phyloP scores from a whole-genome alignment of 2,888 invertebrate species.

The Sepioteuthis lessoniana region DNA sequence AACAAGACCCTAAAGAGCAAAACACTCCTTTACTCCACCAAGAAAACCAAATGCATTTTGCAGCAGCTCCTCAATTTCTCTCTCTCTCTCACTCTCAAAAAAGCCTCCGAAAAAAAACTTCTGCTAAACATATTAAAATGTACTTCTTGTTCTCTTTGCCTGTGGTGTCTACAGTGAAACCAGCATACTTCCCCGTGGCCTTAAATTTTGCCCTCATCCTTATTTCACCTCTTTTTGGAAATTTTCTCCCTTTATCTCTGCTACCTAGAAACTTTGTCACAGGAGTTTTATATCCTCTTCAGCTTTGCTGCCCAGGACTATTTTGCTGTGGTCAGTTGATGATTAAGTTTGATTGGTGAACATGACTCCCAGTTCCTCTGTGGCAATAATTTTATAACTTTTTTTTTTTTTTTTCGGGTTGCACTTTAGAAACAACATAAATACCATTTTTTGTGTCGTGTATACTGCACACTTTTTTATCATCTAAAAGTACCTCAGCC shows the following conservation, averaged over 20 bases:
- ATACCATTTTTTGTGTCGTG: no score
- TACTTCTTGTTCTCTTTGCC: background rate
- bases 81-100: no score
- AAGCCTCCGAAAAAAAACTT: background rate
- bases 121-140: background rate
- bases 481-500: no score
- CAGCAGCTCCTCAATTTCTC: background rate
- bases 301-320: background rate
- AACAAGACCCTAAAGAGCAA: constrained; percentile 8
- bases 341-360: background rate
- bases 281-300: background rate
- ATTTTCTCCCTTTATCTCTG: background rate
- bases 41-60: background rate
- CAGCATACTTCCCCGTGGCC: background rate
- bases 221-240: background rate
- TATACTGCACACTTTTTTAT: no score
- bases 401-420: no score
- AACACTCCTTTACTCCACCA: background rate
- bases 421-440: no score
- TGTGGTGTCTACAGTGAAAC: background rate
- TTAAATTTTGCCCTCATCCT: background rate
- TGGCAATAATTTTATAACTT: no score
- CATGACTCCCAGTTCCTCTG: background rate
- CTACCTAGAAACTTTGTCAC: background rate
- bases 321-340: background rate